phyloP scores from a whole-genome alignment of 2,888 invertebrate genomes.

The Aporophyla lueneburgensis region DNA sequence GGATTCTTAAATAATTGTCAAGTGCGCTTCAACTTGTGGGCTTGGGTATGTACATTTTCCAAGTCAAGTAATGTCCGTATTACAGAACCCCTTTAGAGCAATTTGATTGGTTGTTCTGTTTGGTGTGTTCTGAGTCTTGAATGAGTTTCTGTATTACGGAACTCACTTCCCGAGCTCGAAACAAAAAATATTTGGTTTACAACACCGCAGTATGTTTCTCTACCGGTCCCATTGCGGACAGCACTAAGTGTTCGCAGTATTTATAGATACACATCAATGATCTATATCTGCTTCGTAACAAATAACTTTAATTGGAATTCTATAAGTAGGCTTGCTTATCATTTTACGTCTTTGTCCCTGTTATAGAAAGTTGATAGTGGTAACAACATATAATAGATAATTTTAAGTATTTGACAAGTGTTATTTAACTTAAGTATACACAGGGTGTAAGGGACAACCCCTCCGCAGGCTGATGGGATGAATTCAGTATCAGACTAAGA shows the following conservation, averaged over 20 bases:
- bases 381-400: constrained; percentile 1
- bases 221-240: background rate
- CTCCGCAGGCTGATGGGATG: no score
- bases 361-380: constrained; percentile 2
- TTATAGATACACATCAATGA: constrained; percentile 30
- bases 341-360: background rate
- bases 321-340: constrained; percentile 18
- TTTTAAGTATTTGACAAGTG: constrained; percentile 8
- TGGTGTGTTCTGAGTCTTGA: no score
- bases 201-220: background rate
- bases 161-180: no score
- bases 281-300: constrained; percentile 19
- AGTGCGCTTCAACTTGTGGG: background rate
- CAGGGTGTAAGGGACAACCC: no score
- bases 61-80: no score
- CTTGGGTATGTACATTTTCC: no score
- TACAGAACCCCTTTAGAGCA: no score
- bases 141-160: no score
- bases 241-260: constrained; percentile 1
- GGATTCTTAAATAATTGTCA: background rate
- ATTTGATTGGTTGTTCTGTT: no score
- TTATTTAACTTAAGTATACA: background rate
- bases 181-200: background rate
- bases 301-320: constrained; percentile 17
- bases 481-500: no score